Percentiles rank a stretch among this genome's conserved stretches.
Evolutionary conservation across 30 jellyfish, hydroid and myxozoan species (phyloP).

Genomic region (Pelagia noctiluca): DNA sequence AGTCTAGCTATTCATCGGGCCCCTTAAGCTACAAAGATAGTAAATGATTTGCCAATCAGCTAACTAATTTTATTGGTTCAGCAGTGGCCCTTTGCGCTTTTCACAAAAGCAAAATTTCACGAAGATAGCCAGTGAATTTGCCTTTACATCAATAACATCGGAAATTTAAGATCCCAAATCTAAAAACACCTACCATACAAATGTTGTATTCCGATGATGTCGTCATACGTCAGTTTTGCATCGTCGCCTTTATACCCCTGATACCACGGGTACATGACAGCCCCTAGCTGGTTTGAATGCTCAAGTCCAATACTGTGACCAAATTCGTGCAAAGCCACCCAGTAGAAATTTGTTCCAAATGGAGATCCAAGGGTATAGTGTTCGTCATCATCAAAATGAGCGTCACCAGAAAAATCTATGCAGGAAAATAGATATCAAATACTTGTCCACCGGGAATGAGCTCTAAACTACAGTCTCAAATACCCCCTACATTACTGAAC

Average conservation of each 20-base stretch:
- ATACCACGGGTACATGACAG: conserved; percentile 98
- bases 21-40: too few relatives aligned
- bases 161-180: background rate
- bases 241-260: conserved; percentile 83
- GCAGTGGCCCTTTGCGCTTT: too few relatives aligned
- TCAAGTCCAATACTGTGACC: conserved; percentile 93
- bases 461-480: too few relatives aligned
- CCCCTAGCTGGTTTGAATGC: conserved; percentile 80
- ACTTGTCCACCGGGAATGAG: too few relatives aligned
- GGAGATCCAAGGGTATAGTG: conserved; percentile 69
- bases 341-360: conserved; percentile 74
- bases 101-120: too few relatives aligned
- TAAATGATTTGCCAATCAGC: too few relatives aligned
- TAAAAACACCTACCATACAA: conserved; percentile 76
- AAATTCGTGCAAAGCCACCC: conserved; percentile 83
- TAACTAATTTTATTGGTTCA: too few relatives aligned
- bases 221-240: conserved; percentile 72
- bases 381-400: conserved; percentile 85
- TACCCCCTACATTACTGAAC: too few relatives aligned
- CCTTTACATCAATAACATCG: background rate
- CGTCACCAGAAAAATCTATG: conserved; percentile 79
- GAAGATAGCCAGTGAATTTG: background rate
- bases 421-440: background rate
- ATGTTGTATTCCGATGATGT: conserved; percentile 80
- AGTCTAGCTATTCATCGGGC: too few relatives aligned